These are phyloP conservation scores for Phymorhynchus buccinoides DNA, from an alignment of 1,140 invertebrate species.

Conservation along the genomic window DNA sequence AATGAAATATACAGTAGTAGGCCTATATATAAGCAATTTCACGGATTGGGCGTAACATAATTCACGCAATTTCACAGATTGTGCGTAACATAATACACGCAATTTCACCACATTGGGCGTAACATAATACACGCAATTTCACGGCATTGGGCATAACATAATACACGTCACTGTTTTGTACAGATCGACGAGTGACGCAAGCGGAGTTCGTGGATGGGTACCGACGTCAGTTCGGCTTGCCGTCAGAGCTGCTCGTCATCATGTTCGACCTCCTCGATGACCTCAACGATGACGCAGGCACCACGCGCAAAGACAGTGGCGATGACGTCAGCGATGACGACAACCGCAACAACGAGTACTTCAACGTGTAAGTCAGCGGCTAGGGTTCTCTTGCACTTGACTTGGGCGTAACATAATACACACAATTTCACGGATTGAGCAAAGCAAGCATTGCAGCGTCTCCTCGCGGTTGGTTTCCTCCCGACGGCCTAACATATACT, in stretches of 20 bases:
- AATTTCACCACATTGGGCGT: no score
- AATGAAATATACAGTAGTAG: no score
- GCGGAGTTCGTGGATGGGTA: slow-evolving; percentile 34
- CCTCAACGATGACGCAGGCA: slow-evolving; percentile 34
- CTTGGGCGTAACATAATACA: no score
- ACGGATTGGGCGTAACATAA: no score
- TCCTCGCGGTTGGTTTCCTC: no score
- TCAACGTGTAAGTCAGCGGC: slow-evolving; percentile 24
- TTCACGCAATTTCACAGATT: no score
- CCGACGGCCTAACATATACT: no score
- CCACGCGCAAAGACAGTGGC: neutral
- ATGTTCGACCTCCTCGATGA: slow-evolving; percentile 37
- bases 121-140: neutral
- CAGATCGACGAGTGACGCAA: slow-evolving; percentile 34
- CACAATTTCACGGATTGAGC: no score
- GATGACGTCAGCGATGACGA: neutral
- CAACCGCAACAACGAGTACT: slow-evolving; percentile 35
- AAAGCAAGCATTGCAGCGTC: no score
- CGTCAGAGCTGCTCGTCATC: slow-evolving; percentile 32
- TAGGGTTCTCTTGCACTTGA: no score
- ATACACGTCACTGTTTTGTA: no score
- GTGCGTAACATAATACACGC: neutral
- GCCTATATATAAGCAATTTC: no score
- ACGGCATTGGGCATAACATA: neutral
- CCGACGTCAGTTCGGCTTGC: slow-evolving; percentile 20